phyloP scores from a whole-genome alignment of 1,140 invertebrate species.

The Pseudomyrmex sp. region DNA sequence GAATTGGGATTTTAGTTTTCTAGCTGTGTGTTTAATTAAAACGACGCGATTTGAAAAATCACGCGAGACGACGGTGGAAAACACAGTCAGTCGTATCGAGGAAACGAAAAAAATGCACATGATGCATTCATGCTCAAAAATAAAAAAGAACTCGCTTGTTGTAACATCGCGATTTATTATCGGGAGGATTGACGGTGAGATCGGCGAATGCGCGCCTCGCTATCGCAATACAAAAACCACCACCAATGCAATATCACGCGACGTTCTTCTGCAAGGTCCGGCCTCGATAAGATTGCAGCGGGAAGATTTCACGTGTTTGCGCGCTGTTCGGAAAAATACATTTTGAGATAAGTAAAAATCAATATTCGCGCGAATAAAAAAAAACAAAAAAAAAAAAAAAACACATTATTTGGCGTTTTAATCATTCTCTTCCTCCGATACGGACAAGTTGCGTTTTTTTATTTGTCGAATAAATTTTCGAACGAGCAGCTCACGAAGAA shows the following conservation, averaged over 20 bases:
- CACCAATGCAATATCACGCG: constrained; percentile 38
- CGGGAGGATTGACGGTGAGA: constrained; percentile 17
- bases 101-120: too few species aligned
- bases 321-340: constrained; percentile 39
- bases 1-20: too few species aligned
- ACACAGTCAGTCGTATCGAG: too few species aligned
- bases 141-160: constrained; percentile 12
- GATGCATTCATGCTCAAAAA: neutral
- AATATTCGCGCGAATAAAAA: constrained; percentile 43
- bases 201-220: constrained; percentile 2
- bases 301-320: constrained; percentile 52
- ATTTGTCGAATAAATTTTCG: neutral
- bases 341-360: constrained; percentile 44
- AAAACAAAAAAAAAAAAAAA: neutral
- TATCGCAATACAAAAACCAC: neutral
- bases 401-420: too few species aligned
- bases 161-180: neutral
- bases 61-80: too few species aligned
- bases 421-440: too few species aligned
- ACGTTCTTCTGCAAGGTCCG: constrained; percentile 1
- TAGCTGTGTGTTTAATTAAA: too few species aligned
- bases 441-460: too few species aligned
- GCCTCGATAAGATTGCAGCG: constrained; percentile 47
- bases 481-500: neutral
- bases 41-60: too few species aligned